These are phyloP conservation scores for Pyrocephalus nanus DNA, from an alignment of 2,797 vertebrate species.

Conservation along the genomic window DNA sequence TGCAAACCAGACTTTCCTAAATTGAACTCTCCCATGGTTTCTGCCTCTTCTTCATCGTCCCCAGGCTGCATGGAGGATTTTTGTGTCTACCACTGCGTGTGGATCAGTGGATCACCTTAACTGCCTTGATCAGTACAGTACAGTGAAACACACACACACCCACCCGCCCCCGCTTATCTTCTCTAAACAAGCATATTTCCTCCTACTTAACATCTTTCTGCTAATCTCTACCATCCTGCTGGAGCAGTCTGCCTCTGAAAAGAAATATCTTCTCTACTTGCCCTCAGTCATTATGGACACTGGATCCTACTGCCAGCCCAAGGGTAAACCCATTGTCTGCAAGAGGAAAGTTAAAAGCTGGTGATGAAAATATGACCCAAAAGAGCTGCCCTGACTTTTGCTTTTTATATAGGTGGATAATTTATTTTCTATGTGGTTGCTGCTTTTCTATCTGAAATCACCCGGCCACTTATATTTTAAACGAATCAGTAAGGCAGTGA, in stretches of 20 bases:
- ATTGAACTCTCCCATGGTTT: not conserved
- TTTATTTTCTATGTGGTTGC: not conserved
- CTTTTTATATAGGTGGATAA: not conserved
- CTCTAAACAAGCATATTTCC: constrained; percentile 46
- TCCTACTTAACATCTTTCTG: constrained; percentile 36
- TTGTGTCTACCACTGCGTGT: not conserved
- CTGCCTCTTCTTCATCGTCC: not conserved
- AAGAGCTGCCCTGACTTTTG: not conserved
- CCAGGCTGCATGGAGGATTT: not conserved
- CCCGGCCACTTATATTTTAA: not conserved
- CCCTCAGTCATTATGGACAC: not conserved
- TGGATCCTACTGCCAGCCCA: not conserved
- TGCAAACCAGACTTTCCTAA: not conserved
- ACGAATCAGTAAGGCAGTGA: not conserved
- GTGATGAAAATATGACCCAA: not conserved
- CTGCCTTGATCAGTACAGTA: not conserved
- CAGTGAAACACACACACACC: not conserved
- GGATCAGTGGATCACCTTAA: not conserved
- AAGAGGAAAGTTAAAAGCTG: not conserved
- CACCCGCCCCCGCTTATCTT: not conserved
- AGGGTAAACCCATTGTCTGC: not conserved
- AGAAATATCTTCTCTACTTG: not conserved
- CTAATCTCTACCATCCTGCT: constrained; percentile 47
- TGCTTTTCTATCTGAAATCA: not conserved
- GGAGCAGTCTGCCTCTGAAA: not conserved